Conservation (phyloP, 2,113 vertebrate species). For the Daubentonia madagascariensis region DNA sequence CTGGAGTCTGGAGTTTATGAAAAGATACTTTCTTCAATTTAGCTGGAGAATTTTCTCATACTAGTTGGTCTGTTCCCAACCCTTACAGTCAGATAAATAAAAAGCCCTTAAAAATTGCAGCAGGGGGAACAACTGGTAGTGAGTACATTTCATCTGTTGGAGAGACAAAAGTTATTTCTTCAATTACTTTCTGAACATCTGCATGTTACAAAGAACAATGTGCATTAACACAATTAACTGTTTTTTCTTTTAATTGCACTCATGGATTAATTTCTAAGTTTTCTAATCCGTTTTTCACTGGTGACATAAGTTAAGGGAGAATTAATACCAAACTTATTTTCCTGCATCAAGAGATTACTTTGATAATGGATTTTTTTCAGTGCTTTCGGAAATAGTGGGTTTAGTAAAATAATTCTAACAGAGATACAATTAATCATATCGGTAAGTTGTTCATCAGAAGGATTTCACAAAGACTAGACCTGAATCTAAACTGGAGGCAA, state of each 20-base stretch:
- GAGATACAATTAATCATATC: neutral
- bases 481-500: neutral
- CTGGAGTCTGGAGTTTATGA: neutral
- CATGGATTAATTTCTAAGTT: conserved; percentile 30
- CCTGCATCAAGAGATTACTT: neutral
- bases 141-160: neutral
- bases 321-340: neutral
- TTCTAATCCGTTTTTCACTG: conserved; percentile 10
- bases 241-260: neutral
- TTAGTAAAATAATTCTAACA: conserved; percentile 31
- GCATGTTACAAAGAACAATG: neutral
- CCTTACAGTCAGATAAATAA: neutral
- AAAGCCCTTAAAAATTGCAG: neutral
- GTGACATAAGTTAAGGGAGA: neutral
- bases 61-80: neutral
- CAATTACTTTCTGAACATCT: conserved; percentile 44
- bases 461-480: neutral
- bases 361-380: neutral
- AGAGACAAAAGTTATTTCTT: conserved; percentile 38
- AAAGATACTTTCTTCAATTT: neutral
- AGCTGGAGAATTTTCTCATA: neutral
- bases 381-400: neutral
- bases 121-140: neutral
- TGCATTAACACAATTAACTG: conserved; percentile 25
- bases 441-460: neutral